phyloP scores from a whole-genome alignment of 2,113 vertebrate genomes.

The Rhizomys pruinosus region DNA sequence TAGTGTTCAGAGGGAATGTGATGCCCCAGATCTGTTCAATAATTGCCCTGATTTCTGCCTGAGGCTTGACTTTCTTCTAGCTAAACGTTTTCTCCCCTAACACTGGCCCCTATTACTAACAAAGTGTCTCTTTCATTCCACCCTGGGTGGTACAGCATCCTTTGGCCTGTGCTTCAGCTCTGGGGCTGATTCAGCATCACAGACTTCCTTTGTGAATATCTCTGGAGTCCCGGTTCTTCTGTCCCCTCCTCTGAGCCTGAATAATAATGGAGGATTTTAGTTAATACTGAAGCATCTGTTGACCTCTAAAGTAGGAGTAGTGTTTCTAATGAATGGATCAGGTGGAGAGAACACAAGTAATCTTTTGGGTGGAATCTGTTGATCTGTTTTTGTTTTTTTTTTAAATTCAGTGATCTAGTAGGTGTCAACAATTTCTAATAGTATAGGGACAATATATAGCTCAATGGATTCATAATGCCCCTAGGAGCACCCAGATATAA shows the following conservation, averaged over 20 bases:
- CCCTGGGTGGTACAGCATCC: neutral
- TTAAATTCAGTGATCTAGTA: neutral
- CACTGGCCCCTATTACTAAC: neutral
- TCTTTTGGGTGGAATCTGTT: neutral
- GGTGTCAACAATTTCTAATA: neutral
- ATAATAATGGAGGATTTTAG: constrained; percentile 25
- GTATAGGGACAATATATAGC: neutral
- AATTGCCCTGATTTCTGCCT: constrained; percentile 71
- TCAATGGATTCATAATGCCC: neutral
- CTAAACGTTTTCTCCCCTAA: constrained; percentile 58
- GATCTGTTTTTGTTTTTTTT: neutral
- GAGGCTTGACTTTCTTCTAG: constrained; percentile 66
- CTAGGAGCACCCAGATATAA: neutral
- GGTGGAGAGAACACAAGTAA: constrained; percentile 4
- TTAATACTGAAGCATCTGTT: constrained; percentile 57
- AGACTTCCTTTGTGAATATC: constrained; percentile 62
- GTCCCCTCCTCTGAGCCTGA: neutral
- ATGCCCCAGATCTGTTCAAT: constrained; percentile 74
- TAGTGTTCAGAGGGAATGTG: constrained; percentile 62
- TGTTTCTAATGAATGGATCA: neutral
- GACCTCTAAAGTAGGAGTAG: neutral
- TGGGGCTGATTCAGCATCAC: constrained; percentile 38
- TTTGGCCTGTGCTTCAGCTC: neutral
- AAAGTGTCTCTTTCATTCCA: constrained; percentile 44
- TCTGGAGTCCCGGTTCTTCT: neutral